Base-by-base conservation (phyloP, 37 sponge, comb jelly and placozoan genomes). In the Corticium candelabrum region DNA sequence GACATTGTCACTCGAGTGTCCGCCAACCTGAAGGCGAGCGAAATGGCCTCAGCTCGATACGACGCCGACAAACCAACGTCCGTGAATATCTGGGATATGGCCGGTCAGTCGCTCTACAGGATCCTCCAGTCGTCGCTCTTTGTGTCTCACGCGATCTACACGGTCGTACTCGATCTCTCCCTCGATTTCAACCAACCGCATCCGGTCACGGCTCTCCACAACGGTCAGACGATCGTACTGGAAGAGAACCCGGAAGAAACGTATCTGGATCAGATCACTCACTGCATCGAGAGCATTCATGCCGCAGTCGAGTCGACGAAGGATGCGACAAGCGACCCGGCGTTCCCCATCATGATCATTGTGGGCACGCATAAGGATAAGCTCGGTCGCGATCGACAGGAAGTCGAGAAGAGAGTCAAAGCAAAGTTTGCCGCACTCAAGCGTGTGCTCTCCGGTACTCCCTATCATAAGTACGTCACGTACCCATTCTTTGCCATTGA, bases 21-120 rank as follows among this genome's bases (percentile, higher is more conserved):
- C 21, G 21, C 62, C 11, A 21, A 11, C 15, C 21, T 50, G 62
- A 11, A 21, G 15, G 21, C 62, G 62, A 27, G 15, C 15, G 62
- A 11, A 50, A 27, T 50, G 62, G 62, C 62, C 11, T 27, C 62
- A 21, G 62, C 62, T 50, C 62, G 62, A 11, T 27, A 50, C 21
- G 62, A 50, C 15, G 62, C 11, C 21, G 15, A 50, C 11, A n/a
- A n/a, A n/a, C n/a, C n/a, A n/a, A 50, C 62, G 21, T 11, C 21
- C 31, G 36, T 70, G 4, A 4, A 70, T 15, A 70, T 70, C 73
- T 70, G 73, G 73, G 73, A 70, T 70, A 29, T 70, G 73, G 29
- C 35, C 33, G 73, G 73, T 70, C 29, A 70, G 4, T 7, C 73
- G 7, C 5, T 70, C 35, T 32, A 70, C 36, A 7, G 31, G 4